These are phyloP conservation scores for Drosophila macrospina DNA, from an alignment of 2,888 invertebrate genomes.

Conservation along the genomic window DNA sequence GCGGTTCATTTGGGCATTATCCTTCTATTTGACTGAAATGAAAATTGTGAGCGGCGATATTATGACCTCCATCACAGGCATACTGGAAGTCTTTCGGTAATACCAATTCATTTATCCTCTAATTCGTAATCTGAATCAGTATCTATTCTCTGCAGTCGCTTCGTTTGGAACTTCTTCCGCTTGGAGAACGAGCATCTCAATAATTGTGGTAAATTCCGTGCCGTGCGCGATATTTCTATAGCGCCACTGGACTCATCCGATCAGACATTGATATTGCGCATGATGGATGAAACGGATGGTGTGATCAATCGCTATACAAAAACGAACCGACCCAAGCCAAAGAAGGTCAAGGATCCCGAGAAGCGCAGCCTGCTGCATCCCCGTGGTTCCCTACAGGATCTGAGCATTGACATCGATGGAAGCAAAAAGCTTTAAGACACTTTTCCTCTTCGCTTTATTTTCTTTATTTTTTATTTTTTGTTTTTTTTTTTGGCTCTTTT, in stretches of 20 bases:
- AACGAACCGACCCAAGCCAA: slow-evolving; percentile 87
- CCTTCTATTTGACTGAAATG: slow-evolving; percentile 93
- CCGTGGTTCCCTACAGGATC: slow-evolving; percentile 83
- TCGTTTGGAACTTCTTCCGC: slow-evolving; percentile 99
- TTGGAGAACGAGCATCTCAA: slow-evolving; percentile 99
- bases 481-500: neutral
- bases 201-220: slow-evolving; percentile 99
- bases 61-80: slow-evolving; percentile 93
- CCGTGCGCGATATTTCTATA: slow-evolving; percentile 98
- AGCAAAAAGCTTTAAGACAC: slow-evolving; percentile 80
- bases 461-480: neutral
- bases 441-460: too few relatives aligned
- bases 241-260: slow-evolving; percentile 97
- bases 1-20: slow-evolving; percentile 96
- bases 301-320: slow-evolving; percentile 90
- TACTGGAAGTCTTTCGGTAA: slow-evolving; percentile 95
- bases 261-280: slow-evolving; percentile 94
- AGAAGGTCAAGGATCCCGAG: slow-evolving; percentile 88
- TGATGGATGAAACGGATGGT: slow-evolving; percentile 98
- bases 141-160: slow-evolving; percentile 88
- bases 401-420: slow-evolving; percentile 83
- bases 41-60: slow-evolving; percentile 91
- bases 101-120: too few relatives aligned
- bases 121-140: neutral
- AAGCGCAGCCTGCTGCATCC: slow-evolving; percentile 86